Conservation (phyloP, 2,888 invertebrate species). For the Lapara coniferarum region DNA sequence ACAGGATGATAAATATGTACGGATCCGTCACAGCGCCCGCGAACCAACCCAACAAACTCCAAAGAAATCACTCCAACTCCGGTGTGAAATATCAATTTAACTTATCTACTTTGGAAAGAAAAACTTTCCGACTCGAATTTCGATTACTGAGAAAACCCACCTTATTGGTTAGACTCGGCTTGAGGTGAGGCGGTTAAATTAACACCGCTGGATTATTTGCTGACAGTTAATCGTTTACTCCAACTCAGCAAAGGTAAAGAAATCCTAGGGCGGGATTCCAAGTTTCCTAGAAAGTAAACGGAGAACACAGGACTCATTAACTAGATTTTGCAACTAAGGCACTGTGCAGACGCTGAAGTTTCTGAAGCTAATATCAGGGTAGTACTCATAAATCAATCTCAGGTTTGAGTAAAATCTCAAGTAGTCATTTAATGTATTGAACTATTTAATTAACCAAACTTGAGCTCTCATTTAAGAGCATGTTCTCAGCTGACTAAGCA, state of each 20-base stretch:
- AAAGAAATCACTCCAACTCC: conserved; percentile 41
- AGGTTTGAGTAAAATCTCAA: no score
- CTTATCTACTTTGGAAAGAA: conserved; percentile 49
- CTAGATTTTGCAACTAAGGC: no score
- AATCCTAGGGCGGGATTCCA: neutral
- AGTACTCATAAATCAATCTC: no score
- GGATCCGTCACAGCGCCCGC: neutral
- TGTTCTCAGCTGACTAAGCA: no score
- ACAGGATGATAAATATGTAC: neutral
- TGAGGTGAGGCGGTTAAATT: conserved; percentile 19
- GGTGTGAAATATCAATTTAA: conserved; percentile 52
- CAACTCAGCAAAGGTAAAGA: conserved; percentile 2
- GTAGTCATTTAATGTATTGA: no score
- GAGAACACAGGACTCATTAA: no score
- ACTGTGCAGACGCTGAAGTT: no score
- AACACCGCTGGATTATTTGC: conserved; percentile 1
- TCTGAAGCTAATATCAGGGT: no score
- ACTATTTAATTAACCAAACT: no score
- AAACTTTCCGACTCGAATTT: conserved; percentile 47
- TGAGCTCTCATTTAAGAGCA: no score
- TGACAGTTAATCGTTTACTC: conserved; percentile 7
- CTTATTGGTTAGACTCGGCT: conserved; percentile 23
- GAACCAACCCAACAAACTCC: conserved; percentile 3
- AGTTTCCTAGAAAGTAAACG: neutral
- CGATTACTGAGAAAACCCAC: conserved; percentile 37